Evolutionary conservation across 2,797 vertebrate genomes (phyloP), one percentile per base, ranked within the genome.

Genomic region (Avahi laniger): DNA sequence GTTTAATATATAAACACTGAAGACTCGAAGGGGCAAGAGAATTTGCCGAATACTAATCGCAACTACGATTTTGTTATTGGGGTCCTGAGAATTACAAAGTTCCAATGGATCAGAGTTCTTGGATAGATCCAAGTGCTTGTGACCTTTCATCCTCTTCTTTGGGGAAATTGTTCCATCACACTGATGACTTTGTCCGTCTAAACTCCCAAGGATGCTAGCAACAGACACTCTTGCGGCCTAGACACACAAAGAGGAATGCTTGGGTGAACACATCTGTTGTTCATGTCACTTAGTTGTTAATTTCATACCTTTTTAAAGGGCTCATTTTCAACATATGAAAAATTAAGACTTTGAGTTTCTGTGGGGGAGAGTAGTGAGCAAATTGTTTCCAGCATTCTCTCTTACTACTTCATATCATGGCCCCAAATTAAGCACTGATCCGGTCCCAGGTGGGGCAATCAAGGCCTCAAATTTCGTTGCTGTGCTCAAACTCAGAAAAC

Each of bases 281-380:
- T 61, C 79, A 43, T 52, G 46, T 70, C 35, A 65, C 69, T 83
- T 96, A 63, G 54, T 90, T 79, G 33, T 87, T 91, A 63, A 93
- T 94, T 86, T 94, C 88, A 50, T 63, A 52, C n/a, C 24, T 95
- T 96, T 86, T 80, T 78, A 85, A 67, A 91, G 76, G 85, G 57
- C 28, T 84, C 22, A 52, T 93, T 97, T 94, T 84, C 24, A 93
- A 80, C 59, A 96, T 69, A 73, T 72, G 38, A 35, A 87, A 89
- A 89, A 84, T 61, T 24, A 92, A 57, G 65, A 80, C 65, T 93
- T 69, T 35, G 61, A 57, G 33, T 85, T 92, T 90, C 82, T 72
- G 52, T 72, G 4, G 41, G 33, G 59, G 18, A 93, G 28, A 67
- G 76, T 72, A 87, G 83, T 48, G 63, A 95, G 67, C 46, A 86